Evolutionary conservation across 1,140 invertebrate species (phyloP), one percentile per base, ranked within the genome.

Genomic region (Aphelenchoides avenae): DNA sequence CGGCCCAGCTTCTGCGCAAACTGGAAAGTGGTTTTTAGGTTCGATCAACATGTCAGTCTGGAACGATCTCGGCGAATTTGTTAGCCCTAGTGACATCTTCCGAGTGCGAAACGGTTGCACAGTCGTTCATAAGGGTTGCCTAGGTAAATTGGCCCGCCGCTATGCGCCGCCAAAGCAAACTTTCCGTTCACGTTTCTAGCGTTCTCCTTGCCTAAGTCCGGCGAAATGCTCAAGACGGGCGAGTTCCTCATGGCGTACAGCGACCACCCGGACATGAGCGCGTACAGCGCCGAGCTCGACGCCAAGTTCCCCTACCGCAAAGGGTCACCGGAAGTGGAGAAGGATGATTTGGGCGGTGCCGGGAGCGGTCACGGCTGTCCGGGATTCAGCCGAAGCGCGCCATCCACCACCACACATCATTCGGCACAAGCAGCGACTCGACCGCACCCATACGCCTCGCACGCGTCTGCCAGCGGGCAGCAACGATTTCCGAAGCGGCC

Each of bases 151-250:
- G n/a, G n/a, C n/a, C n/a, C n/a, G n/a, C n/a, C n/a, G n/a, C n/a
- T n/a, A n/a, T n/a, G n/a, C n/a, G n/a, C n/a, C n/a, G n/a, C n/a
- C n/a, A n/a, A n/a, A n/a, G n/a, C n/a, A n/a, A n/a, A 13, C n/a
- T 36, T 36, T 36, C 34, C n/a, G n/a, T 48, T 15, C 15, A n/a
- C n/a, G 47, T 40, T 49, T 27, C 30, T 43, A 46, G 47, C 7
- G 7, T 15, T 49, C 15, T 48, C 22, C 7, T 18, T 39, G 26
- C 15, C 30, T 9, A 49, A 49, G 24, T 15, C 31, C 15, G 47
- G 47, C n/a, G 47, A 49, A 15, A 9, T 49, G 26, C 7, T 43
- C 47, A 49, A 49, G 18, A 49, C 47, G 47, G 47, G 47, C n/a
- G 47, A 49, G 24, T 49, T 49, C 30, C 9, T 40, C 24, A 49